Conservation (phyloP, 2,113 vertebrate genomes). For the Gavia stellata region DNA sequence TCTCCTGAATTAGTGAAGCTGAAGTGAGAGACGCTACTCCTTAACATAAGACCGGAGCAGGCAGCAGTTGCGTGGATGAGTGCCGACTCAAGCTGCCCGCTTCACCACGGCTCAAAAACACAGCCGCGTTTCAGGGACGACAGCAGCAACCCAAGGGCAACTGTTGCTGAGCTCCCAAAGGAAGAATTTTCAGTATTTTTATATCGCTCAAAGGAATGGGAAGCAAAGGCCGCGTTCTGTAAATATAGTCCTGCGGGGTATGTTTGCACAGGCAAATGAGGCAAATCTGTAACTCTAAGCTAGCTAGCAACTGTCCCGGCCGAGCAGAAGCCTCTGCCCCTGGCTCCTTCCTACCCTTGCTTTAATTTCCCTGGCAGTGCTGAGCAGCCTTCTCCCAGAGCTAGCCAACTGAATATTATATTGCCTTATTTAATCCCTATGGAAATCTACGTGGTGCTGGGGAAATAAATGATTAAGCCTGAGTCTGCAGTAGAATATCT, state of each 20-base stretch:
- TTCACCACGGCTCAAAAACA: background rate
- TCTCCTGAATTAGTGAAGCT: background rate
- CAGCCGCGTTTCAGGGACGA: rapidly evolving
- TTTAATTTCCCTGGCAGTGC: background rate
- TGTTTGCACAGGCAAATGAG: slow-evolving; percentile 47
- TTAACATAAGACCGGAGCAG: background rate
- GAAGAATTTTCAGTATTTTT: slow-evolving; percentile 40
- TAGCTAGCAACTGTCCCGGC: background rate
- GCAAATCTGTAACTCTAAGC: slow-evolving; percentile 4
- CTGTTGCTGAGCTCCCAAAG: slow-evolving; percentile 36
- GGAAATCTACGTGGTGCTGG: background rate
- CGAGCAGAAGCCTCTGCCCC: background rate
- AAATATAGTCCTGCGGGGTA: background rate
- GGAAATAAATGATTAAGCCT: background rate
- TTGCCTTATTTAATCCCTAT: background rate
- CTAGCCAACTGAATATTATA: background rate
- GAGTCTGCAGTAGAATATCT: background rate
- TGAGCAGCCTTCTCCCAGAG: background rate
- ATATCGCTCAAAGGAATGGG: background rate
- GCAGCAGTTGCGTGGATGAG: rapidly evolving
- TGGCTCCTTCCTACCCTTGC: background rate
- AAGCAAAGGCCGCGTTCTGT: slow-evolving; percentile 46
- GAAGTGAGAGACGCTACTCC: background rate
- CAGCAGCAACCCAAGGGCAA: background rate
- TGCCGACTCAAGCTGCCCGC: background rate